Base-by-base conservation (phyloP, 37 sponge, comb jelly and placozoan genomes). In the Halichondria panicea region DNA sequence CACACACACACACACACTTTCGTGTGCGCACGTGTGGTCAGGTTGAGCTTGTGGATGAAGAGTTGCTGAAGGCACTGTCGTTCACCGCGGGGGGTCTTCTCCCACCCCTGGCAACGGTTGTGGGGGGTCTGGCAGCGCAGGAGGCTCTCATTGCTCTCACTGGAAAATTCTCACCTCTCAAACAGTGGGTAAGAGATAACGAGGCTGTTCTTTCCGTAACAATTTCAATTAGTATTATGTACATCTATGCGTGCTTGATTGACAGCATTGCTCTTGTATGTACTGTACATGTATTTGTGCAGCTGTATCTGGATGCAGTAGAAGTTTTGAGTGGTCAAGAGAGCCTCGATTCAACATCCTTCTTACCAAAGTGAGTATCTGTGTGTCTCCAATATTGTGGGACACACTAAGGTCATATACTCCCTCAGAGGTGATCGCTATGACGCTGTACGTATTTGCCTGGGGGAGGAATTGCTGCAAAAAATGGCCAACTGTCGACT, bases 61-160 rank as follows among this genome's bases (percentile, higher is more conserved):
- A 55, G 30, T 13, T 88, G 22, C 34, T 92, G 42, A 9, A 24
- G 39, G 48, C 78, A 44, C 41, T 95, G 53, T 54, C 90, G 0
- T 74, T 41, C 40, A 86, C 90, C 21, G 65, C 81, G 24, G 24
- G 24, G 21, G 96, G 93, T 31, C 38, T 44, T 2, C 67, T 95
- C 48, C 87, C 89, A 70, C 93, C 96, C 28, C 72, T 95, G 38
- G 61, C 76, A 50, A 77, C 93, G 21, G 68, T 78, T 19, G 61
- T 97, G 7, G 99, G 99, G 27, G 95, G 99, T 11, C 25, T 92
- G 31, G 81, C 88, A 38, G 99, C 95, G 30, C 99, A 97, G 67
- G 99, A 97, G 71, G 90, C 90, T 33, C 90, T 97, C 39, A 97
- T 87, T 28, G 78, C 95, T 13, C 76, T 93, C 41, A 92, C 95